Percentiles rank a stretch among this genome's conserved stretches.
Conservation (phyloP, 2,888 invertebrate species). For the Andrena trimmerana region DNA sequence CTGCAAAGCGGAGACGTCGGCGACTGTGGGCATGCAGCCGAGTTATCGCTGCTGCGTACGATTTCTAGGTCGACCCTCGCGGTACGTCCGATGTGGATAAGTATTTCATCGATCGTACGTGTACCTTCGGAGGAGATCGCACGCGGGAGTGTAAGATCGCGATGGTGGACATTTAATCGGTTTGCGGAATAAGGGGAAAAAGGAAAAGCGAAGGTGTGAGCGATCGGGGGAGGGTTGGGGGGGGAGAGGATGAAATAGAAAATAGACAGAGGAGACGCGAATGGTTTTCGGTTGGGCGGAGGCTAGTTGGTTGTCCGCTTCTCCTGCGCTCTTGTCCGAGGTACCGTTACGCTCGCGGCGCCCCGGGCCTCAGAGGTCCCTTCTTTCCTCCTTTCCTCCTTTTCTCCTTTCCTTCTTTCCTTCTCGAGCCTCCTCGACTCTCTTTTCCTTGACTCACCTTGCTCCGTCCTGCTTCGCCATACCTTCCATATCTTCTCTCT, state of each 20-base stretch:
- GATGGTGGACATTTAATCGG: background rate
- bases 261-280: slow-evolving; percentile 38
- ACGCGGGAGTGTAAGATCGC: background rate
- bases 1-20: too few relatives aligned
- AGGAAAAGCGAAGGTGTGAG: background rate
- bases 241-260: background rate
- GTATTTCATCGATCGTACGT: background rate
- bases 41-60: too few relatives aligned
- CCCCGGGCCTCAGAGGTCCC: slow-evolving; percentile 64
- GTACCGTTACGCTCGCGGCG: slow-evolving; percentile 73
- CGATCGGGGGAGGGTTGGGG: background rate
- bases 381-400: slow-evolving; percentile 42
- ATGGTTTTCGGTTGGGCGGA: slow-evolving; percentile 68
- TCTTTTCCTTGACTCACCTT: slow-evolving; percentile 17
- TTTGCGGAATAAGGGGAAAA: background rate
- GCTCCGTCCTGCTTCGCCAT: slow-evolving; percentile 21
- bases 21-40: too few relatives aligned
- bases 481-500: slow-evolving; percentile 5
- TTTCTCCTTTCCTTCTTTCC: slow-evolving; percentile 9
- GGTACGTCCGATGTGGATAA: background rate
- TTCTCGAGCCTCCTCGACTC: slow-evolving; percentile 7
- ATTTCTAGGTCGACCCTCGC: too few relatives aligned
- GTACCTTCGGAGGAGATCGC: background rate
- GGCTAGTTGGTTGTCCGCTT: slow-evolving; percentile 58
- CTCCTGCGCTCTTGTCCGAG: slow-evolving; percentile 59